These are phyloP conservation scores for Ophion ellenae DNA, from an alignment of 2,888 invertebrate genomes.

Conservation along the genomic window DNA sequence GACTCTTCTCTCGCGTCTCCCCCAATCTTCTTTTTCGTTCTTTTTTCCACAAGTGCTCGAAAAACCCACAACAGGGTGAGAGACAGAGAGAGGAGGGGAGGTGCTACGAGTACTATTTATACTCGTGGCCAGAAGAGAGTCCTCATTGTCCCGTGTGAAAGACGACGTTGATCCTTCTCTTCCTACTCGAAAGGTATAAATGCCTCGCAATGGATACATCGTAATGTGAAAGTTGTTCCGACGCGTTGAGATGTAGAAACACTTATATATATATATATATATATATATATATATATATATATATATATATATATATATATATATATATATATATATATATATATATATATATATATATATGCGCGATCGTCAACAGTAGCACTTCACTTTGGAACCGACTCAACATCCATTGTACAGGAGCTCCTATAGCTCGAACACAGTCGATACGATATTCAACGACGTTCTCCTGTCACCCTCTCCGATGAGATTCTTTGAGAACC, in stretches of 20 bases:
- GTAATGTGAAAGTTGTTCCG: conserved; percentile 41
- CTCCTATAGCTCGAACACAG: conserved; percentile 1
- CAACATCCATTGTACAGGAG: conserved; percentile 6
- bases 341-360: no score
- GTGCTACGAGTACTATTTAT: conserved; percentile 11
- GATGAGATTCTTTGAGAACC: no score
- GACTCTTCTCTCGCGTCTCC: conserved; percentile 46
- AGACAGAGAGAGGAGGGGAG: conserved; percentile 5
- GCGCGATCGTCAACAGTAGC: conserved; percentile 27
- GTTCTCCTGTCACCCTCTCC: conserved; percentile 6
- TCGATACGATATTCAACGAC: conserved; percentile 15
- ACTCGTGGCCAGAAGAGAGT: conserved; percentile 45
- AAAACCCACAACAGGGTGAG: conserved; percentile 49
- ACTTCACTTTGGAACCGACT: conserved; percentile 46
- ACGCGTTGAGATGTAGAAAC: conserved; percentile 26
- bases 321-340: no score
- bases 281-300: no score
- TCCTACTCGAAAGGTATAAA: conserved; percentile 52
- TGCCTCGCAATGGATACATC: conserved; percentile 44
- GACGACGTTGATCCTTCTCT: conserved; percentile 58
- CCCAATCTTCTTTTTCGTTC: conserved; percentile 15
- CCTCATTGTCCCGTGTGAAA: conserved; percentile 63
- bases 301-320: no score
- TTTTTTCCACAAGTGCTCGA: conserved; percentile 53
- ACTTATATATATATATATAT: background rate